A percentile compares a stretch with the other conserved stretches of the same genome.
Conservation (phyloP, 1,140 invertebrate species). For the Holotrichia oblita region DNA sequence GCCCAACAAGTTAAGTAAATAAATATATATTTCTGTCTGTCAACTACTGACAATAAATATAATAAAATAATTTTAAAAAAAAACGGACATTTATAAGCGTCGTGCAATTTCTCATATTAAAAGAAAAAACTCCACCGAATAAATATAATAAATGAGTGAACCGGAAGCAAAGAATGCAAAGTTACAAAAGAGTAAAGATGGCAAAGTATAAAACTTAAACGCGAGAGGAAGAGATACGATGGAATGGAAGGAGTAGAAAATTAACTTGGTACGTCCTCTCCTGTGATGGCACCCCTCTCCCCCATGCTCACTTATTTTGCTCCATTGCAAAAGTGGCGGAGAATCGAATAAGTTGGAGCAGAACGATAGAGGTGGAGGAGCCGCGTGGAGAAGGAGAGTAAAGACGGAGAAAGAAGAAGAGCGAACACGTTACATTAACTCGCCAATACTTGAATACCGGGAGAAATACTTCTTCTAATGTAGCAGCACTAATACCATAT, state of each 20-base stretch:
- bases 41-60: neutral
- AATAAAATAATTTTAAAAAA: neutral
- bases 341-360: neutral
- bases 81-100: no score
- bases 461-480: slow-evolving; percentile 36
- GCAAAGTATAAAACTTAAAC: slow-evolving; percentile 2
- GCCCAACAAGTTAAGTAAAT: neutral
- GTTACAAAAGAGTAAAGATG: slow-evolving; percentile 11
- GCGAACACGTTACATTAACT: slow-evolving; percentile 36
- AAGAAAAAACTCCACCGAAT: neutral
- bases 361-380: slow-evolving; percentile 4
- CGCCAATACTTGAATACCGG: slow-evolving; percentile 35
- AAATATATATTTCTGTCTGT: no score
- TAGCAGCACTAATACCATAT: slow-evolving; percentile 36
- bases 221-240: slow-evolving; percentile 13
- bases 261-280: neutral
- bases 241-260: slow-evolving; percentile 15
- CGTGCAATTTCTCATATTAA: neutral
- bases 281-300: neutral
- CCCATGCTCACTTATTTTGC: slow-evolving; percentile 5
- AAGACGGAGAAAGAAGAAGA: slow-evolving; percentile 3
- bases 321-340: neutral
- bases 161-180: slow-evolving; percentile 13
- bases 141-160: slow-evolving; percentile 17
- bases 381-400: neutral